Percentiles rank a stretch among this genome's conserved stretches.
These are phyloP conservation scores for Tridacna crocea DNA, from an alignment of 2,888 invertebrate genomes.

Conservation along the genomic window DNA sequence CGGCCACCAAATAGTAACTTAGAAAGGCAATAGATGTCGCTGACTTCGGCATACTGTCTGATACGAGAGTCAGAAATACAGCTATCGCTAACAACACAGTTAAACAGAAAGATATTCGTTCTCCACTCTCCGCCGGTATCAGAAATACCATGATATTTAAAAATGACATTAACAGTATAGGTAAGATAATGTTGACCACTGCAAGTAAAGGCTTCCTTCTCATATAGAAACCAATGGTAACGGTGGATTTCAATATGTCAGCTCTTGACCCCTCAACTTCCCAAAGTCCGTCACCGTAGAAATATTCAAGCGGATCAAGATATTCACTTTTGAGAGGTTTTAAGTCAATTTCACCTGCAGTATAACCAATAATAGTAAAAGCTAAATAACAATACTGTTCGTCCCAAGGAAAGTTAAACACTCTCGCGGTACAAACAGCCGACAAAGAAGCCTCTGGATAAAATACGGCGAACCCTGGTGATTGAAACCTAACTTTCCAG, in stretches of 20 bases:
- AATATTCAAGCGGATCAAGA: not conserved
- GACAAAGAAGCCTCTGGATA: not conserved
- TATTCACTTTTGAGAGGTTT: not conserved
- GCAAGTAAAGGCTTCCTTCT: not conserved
- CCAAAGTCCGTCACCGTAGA: conserved; percentile 2
- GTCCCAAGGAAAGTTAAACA: not conserved
- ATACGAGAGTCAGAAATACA: conserved; percentile 15
- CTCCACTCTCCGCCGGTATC: conserved; percentile 13
- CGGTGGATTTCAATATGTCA: not conserved
- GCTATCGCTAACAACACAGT: conserved; percentile 3
- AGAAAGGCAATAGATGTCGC: conserved; percentile 6
- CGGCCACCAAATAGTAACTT: not conserved
- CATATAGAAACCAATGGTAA: not conserved
- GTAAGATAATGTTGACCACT: conserved; percentile 5
- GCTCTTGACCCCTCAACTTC: not conserved
- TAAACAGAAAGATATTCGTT: conserved; percentile 9
- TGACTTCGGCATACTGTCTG: conserved; percentile 19
- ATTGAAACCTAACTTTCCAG: conserved; percentile 2
- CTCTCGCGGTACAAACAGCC: not conserved
- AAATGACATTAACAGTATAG: conserved; percentile 14
- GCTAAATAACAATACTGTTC: conserved; percentile 1
- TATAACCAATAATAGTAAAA: not conserved
- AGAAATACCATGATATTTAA: conserved; percentile 16
- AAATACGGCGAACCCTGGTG: not conserved
- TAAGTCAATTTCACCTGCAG: not conserved